These are phyloP conservation scores for Cuniculus paca DNA, from an alignment of 2,797 vertebrate genomes.

Conservation along the genomic window DNA sequence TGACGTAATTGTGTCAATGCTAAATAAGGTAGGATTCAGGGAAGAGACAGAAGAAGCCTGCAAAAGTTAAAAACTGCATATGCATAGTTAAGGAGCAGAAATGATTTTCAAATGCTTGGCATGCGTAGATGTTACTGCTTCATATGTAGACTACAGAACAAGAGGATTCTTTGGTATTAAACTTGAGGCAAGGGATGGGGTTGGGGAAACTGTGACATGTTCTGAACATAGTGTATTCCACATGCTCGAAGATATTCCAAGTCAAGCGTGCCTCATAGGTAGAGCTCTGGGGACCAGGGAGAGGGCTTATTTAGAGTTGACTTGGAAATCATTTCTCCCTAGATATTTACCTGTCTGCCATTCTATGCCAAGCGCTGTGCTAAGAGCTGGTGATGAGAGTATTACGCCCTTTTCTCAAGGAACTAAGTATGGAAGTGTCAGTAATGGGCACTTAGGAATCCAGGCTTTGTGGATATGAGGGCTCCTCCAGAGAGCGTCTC, in stretches of 20 bases:
- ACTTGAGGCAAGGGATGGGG: not conserved
- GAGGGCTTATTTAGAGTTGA: not conserved
- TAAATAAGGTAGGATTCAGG: not conserved
- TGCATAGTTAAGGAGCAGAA: not conserved
- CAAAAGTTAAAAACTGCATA: not conserved
- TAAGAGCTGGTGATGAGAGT: not conserved
- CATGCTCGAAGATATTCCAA: not conserved
- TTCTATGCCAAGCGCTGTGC: not conserved
- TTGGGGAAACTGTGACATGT: not conserved
- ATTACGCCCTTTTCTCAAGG: not conserved
- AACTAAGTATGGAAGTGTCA: not conserved
- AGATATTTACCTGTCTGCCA: not conserved
- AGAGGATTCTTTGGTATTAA: not conserved
- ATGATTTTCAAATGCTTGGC: not conserved
- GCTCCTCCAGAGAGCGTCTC: not conserved
- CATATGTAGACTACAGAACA: not conserved
- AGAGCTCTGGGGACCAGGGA: not conserved
- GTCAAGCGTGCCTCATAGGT: not conserved
- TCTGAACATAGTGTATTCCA: not conserved
- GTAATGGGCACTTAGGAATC: not conserved
- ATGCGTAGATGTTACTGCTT: not conserved
- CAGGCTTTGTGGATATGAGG: not conserved
- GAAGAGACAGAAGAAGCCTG: not conserved
- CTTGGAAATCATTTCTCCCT: not conserved
- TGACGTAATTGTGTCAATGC: not conserved